Base-by-base conservation (phyloP, 2,797 vertebrate species). In the Enteromius radiatus region DNA sequence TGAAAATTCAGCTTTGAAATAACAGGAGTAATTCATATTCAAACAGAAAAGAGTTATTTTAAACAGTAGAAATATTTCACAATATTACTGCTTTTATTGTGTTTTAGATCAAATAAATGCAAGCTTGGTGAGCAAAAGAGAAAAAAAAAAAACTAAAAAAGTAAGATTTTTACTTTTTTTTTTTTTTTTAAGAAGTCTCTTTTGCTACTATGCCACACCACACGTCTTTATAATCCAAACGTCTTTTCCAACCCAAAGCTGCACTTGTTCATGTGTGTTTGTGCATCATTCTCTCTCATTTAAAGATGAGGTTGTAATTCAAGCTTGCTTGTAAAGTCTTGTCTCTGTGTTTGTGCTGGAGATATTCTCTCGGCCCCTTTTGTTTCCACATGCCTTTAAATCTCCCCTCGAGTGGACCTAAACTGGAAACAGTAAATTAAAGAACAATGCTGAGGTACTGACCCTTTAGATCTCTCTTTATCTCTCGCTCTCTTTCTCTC, bases 341-440 rank as follows among this genome's bases (percentile, higher is more conserved):
- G 33, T 36, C 81, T 63, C 75, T 77, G 49, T 75, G 70, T 82
- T 75, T 75, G 43, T 59, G 12, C 15, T 28, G 64, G 64, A 75
- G 56, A 68, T 63, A 75, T 74, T 85, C 83, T 59, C 49, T 68
- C 26, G 26, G 26, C 65, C 41, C 64, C 67, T 63, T 83, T 88
- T 77, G 75, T 86, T 76, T 82, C 76, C 71, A 68, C 10, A 1
- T 38, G 33, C 64, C 69, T 86, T 82, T 70, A 83, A 71, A 86
- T 86, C 77, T 78, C 69, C 45, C 41, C 36, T 79, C 23, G 43
- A 79, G 78, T 79, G 76, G 69, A 81, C 59, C 59, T 85, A 63
- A 76, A 71, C 36, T 75, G 74, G 65, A 86, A 87, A 74, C 69
- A 49, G 70, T 83, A 80, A 84, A 82, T 81, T 52, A 82, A 31